phyloP scores from a whole-genome alignment of 2,888 invertebrate genomes.

The Eristalis intricaria region DNA sequence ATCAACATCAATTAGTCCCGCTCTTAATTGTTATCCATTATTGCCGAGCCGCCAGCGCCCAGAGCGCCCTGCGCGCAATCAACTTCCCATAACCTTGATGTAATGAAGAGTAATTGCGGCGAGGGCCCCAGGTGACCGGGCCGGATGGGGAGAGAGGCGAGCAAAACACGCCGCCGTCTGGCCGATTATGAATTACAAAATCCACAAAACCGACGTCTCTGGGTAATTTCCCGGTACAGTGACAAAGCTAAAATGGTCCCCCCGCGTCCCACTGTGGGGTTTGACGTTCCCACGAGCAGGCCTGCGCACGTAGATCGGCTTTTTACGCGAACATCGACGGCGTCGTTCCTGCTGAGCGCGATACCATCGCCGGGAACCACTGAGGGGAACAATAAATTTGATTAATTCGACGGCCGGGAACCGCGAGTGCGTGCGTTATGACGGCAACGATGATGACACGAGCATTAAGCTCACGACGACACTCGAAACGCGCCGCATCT shows the following conservation, averaged over 20 bases:
- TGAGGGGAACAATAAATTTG: conserved; percentile 61
- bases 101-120: conserved; percentile 47
- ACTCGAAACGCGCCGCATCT: conserved; percentile 33
- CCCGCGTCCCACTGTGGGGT: conserved; percentile 14
- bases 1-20: conserved; percentile 61
- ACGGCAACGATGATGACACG: conserved; percentile 52
- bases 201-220: conserved; percentile 28
- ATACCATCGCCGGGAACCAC: conserved; percentile 47
- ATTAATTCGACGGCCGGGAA: conserved; percentile 58
- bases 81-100: conserved; percentile 68
- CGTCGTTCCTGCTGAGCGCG: conserved; percentile 8
- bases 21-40: conserved; percentile 69
- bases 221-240: conserved; percentile 49
- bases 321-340: conserved; percentile 14
- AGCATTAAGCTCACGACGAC: conserved; percentile 41
- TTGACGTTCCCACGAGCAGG: conserved; percentile 47
- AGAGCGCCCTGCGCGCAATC: conserved; percentile 24
- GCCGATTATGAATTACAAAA: conserved; percentile 69
- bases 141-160: not conserved
- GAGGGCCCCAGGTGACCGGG: not conserved
- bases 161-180: conserved; percentile 3
- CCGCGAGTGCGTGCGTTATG: conserved; percentile 63
- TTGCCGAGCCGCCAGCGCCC: conserved; percentile 32
- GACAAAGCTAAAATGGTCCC: conserved; percentile 60
- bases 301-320: conserved; percentile 10